phyloP scores from a whole-genome alignment of 1,140 invertebrate species.

The Caenorhabditis inopinata region DNA sequence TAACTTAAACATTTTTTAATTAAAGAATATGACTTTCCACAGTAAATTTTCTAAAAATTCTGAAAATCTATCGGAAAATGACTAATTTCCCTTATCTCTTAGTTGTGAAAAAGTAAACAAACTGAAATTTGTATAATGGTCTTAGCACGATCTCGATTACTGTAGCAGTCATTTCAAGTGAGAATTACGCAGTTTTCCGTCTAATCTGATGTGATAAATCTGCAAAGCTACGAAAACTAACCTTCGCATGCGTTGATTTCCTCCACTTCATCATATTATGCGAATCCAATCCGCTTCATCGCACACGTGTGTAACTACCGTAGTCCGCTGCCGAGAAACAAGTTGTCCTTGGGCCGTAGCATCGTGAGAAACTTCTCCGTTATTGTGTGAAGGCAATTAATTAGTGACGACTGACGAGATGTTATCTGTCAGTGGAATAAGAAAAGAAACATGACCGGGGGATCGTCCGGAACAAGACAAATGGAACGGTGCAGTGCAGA shows the following conservation, averaged over 20 bases:
- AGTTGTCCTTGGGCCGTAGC: neutral
- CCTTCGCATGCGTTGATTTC: neutral
- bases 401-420: constrained; percentile 7
- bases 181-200: too few species aligned
- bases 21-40: too few species aligned
- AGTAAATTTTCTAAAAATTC: too few species aligned
- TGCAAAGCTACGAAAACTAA: neutral
- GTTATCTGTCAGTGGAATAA: neutral
- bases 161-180: too few species aligned
- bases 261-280: neutral
- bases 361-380: neutral
- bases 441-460: neutral
- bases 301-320: constrained; percentile 12
- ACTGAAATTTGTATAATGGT: too few species aligned
- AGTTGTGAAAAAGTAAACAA: too few species aligned
- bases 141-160: too few species aligned
- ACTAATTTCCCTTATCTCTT: too few species aligned
- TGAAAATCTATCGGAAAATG: too few species aligned
- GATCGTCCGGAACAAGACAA: neutral
- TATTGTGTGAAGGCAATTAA: neutral
- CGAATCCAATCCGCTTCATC: neutral
- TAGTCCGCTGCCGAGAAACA: neutral
- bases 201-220: too few species aligned
- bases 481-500: neutral
- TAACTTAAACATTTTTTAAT: too few species aligned